Evolutionary conservation across 1,140 invertebrate species (phyloP).

Genomic region (Aleiodes sp.): DNA sequence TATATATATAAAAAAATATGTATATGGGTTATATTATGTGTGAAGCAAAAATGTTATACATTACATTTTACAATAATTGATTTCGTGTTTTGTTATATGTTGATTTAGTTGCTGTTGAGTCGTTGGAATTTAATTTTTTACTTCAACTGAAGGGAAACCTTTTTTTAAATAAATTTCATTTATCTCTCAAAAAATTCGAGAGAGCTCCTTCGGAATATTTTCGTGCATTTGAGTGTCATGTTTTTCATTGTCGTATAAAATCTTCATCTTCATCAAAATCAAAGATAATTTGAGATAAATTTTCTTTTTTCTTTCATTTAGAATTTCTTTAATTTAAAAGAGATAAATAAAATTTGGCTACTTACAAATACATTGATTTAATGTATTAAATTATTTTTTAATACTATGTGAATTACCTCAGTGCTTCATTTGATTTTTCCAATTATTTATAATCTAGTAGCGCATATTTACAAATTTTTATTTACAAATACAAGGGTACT

Average conservation of each 20-base stretch:
- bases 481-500: background rate
- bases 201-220: no score
- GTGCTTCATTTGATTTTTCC: background rate
- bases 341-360: no score
- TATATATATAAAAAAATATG: conserved; percentile 64
- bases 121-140: no score
- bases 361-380: background rate
- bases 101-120: conserved; percentile 11
- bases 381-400: background rate
- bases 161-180: no score
- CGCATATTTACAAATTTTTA: conserved; percentile 21
- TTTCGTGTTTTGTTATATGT: conserved; percentile 12
- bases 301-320: no score
- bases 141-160: no score
- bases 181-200: no score
- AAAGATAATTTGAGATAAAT: no score
- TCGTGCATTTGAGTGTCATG: no score
- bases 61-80: conserved; percentile 15
- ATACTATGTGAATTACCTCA: background rate
- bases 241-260: no score
- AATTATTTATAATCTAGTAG: conserved; percentile 12
- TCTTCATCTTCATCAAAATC: no score
- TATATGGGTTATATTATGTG: conserved; percentile 57
- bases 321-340: no score
- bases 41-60: conserved; percentile 52